phyloP scores from a whole-genome alignment of 2,113 vertebrate genomes.

The Pseudolaguvia tuberculata region DNA sequence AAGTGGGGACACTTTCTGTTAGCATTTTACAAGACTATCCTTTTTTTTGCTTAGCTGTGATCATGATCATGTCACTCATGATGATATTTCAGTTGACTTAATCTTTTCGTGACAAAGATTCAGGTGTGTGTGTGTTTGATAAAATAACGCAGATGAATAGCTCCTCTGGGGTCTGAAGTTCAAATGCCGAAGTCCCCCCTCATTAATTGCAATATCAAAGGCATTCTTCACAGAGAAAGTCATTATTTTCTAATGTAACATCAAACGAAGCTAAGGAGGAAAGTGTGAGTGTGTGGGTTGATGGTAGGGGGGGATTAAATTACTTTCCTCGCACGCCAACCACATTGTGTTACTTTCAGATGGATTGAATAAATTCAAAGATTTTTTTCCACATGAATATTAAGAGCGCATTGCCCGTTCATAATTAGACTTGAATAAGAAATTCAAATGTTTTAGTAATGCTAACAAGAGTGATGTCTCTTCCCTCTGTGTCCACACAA shows the following conservation, averaged over 20 bases:
- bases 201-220: conserved; percentile 50
- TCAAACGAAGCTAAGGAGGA: conserved; percentile 35
- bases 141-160: conserved; percentile 37
- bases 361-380: conserved; percentile 36
- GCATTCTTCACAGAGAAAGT: conserved; percentile 43
- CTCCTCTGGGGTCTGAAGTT: conserved; percentile 38
- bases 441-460: conserved; percentile 42
- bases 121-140: conserved; percentile 34
- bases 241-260: conserved; percentile 52
- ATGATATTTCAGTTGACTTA: conserved; percentile 11
- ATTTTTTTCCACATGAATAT: conserved; percentile 40
- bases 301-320: conserved; percentile 28
- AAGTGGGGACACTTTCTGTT: no score
- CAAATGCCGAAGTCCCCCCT: conserved; percentile 29
- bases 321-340: conserved; percentile 32
- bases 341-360: conserved; percentile 43
- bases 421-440: conserved; percentile 45
- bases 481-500: conserved; percentile 30
- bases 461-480: conserved; percentile 39
- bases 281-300: conserved; percentile 5
- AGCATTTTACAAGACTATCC: no score
- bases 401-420: conserved; percentile 39
- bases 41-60: no score
- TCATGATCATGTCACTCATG: not conserved
- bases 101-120: conserved; percentile 17